These are phyloP conservation scores for Hyposmocoma kahamanoa DNA, from an alignment of 1,140 invertebrate genomes.

Conservation along the genomic window DNA sequence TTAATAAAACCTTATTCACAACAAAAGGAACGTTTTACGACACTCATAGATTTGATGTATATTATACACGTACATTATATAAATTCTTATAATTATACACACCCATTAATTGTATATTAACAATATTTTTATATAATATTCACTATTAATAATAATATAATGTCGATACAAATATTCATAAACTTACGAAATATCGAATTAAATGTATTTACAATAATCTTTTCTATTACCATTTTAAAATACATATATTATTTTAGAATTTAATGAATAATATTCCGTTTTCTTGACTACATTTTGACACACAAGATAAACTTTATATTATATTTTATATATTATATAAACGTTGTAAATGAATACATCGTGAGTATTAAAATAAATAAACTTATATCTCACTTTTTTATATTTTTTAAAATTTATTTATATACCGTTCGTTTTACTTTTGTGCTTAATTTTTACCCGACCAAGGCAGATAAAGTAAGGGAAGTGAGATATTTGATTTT, in stretches of 20 bases:
- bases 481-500: no score
- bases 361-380: no score
- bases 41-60: slow-evolving; percentile 40
- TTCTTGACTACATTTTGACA: slow-evolving; percentile 4
- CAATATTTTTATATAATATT: slow-evolving; percentile 27
- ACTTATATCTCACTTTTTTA: no score
- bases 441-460: no score
- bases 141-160: slow-evolving; percentile 35
- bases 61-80: slow-evolving; percentile 29
- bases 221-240: slow-evolving; percentile 25
- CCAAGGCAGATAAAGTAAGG: no score
- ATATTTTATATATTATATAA: no score
- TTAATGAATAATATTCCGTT: slow-evolving; percentile 25
- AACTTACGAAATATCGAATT: slow-evolving; percentile 40
- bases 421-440: no score
- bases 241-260: slow-evolving; percentile 47
- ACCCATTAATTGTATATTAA: slow-evolving; percentile 38
- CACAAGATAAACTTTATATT: not conserved
- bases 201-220: slow-evolving; percentile 45
- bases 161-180: slow-evolving; percentile 52
- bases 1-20: slow-evolving; percentile 49
- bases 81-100: slow-evolving; percentile 36
- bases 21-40: slow-evolving; percentile 59
- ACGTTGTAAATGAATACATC: no score
- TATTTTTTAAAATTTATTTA: no score